phyloP scores from a whole-genome alignment of 2,888 invertebrate species.

The Spodoptera exigua region DNA sequence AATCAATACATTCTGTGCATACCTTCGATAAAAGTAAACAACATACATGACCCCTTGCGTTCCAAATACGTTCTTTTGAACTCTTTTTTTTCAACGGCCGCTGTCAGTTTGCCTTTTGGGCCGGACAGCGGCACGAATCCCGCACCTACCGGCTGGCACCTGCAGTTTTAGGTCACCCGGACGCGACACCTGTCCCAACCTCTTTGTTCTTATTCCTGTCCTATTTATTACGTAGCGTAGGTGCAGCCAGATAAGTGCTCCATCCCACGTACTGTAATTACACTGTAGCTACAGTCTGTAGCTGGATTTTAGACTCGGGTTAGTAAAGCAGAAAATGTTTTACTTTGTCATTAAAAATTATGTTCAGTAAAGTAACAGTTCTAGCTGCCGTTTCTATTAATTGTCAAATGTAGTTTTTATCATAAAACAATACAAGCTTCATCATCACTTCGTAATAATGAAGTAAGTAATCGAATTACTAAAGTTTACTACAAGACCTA shows the following conservation, averaged over 20 bases:
- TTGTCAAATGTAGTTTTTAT: too few species aligned
- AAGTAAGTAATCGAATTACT: too few species aligned
- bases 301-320: slow-evolving; percentile 29
- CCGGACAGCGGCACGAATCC: slow-evolving; percentile 64
- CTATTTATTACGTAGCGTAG: slow-evolving; percentile 59
- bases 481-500: too few species aligned
- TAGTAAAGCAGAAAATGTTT: slow-evolving; percentile 20
- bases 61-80: background rate
- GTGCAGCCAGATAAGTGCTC: slow-evolving; percentile 54
- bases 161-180: slow-evolving; percentile 85
- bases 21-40: background rate
- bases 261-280: slow-evolving; percentile 43
- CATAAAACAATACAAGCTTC: too few species aligned
- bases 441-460: too few species aligned
- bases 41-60: too few species aligned
- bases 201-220: slow-evolving; percentile 70
- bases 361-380: too few species aligned
- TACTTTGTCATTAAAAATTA: background rate
- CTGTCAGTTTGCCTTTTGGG: slow-evolving; percentile 43
- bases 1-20: background rate
- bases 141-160: slow-evolving; percentile 77
- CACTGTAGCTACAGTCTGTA: too few species aligned
- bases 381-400: too few species aligned
- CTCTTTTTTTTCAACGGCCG: slow-evolving; percentile 17
- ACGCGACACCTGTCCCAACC: slow-evolving; percentile 67